phyloP scores from a whole-genome alignment of 2,888 invertebrate species.

The Cetonia aurata region DNA sequence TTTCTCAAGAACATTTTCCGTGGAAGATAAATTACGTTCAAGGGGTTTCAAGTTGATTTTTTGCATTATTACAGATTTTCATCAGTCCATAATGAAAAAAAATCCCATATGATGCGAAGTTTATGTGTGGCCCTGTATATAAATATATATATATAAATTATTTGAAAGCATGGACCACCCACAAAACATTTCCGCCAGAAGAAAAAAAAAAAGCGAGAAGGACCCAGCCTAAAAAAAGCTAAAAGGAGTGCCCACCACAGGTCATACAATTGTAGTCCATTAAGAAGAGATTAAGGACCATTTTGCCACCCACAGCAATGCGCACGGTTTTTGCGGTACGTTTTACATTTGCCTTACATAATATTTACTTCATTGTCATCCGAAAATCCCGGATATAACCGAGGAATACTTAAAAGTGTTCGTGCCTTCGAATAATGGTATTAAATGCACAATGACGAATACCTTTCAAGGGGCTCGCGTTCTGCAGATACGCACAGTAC shows the following conservation, averaged over 20 bases:
- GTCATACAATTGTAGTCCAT: constrained; percentile 44
- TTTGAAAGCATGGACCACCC: constrained; percentile 27
- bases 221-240: constrained; percentile 2
- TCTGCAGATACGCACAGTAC: too few species aligned
- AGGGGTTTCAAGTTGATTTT: too few species aligned
- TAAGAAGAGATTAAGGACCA: constrained; percentile 43
- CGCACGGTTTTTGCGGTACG: constrained; percentile 34
- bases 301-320: constrained; percentile 38
- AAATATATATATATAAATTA: too few species aligned
- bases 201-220: not conserved
- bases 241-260: constrained; percentile 38
- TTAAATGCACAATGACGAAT: constrained; percentile 29
- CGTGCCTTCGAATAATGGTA: constrained; percentile 44
- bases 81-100: too few species aligned
- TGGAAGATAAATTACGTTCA: too few species aligned
- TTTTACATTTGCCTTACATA: constrained; percentile 45
- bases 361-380: constrained; percentile 40
- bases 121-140: too few species aligned
- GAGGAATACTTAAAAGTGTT: constrained; percentile 37
- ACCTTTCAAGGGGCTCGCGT: constrained; percentile 30
- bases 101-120: too few species aligned
- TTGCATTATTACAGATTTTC: too few species aligned
- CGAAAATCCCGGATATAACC: constrained; percentile 5
- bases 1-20: too few species aligned
- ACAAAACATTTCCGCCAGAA: constrained; percentile 15